Evolutionary conservation across 2,888 invertebrate genomes (phyloP).

Genomic region (Lamellibrachia columna): DNA sequence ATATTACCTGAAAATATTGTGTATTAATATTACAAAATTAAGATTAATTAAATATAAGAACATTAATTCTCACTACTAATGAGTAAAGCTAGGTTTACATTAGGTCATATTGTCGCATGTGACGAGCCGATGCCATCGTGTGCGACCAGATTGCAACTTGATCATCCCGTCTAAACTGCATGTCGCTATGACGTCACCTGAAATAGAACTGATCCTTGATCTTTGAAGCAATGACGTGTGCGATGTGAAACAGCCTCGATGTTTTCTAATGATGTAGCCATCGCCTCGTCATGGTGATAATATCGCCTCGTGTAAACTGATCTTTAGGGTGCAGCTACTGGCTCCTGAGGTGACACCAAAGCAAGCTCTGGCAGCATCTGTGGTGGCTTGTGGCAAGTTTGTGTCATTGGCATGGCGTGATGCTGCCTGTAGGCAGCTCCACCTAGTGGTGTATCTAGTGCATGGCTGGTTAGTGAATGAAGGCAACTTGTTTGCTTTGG

Average conservation of each 20-base stretch:
- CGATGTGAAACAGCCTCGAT: no score
- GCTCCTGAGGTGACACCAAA: background rate
- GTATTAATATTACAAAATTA: background rate
- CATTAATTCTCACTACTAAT: background rate
- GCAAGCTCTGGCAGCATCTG: background rate
- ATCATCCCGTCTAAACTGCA: no score
- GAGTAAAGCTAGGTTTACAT: background rate
- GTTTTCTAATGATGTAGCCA: no score
- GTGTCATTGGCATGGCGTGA: background rate
- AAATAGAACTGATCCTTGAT: no score
- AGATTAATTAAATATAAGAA: background rate
- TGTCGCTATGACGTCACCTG: no score
- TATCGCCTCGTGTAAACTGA: no score
- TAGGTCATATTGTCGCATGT: no score
- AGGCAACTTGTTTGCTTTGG: constrained; percentile 29
- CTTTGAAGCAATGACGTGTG: no score
- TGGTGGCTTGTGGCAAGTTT: background rate
- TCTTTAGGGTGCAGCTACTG: background rate
- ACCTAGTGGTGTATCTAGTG: constrained; percentile 40
- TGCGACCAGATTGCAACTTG: no score
- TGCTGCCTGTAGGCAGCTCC: constrained; percentile 46
- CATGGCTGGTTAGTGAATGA: constrained; percentile 24
- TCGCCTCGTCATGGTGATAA: no score
- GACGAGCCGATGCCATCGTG: no score
- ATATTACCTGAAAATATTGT: background rate